phyloP scores from a whole-genome alignment of 2,888 invertebrate genomes.

The Coleophora deauratella region DNA sequence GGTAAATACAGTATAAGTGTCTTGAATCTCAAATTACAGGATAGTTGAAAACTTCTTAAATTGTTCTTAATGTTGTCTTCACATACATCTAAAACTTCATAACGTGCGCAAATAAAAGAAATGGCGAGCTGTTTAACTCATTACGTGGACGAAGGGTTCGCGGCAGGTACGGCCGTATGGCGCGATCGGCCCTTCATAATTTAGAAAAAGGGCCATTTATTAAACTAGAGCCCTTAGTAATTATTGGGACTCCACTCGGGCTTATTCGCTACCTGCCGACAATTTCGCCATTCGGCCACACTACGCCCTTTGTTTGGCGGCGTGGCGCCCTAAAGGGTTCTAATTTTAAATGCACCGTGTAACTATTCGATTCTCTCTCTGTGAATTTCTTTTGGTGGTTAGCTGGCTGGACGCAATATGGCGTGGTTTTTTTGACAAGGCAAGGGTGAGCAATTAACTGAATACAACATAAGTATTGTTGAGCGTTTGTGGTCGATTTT shows the following conservation, averaged over 20 bases:
- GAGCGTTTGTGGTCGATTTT: conserved; percentile 53
- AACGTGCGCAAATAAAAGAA: conserved; percentile 38
- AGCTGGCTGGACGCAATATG: conserved; percentile 70
- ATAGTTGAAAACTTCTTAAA: too few species aligned
- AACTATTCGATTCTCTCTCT: conserved; percentile 67
- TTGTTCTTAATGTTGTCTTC: too few species aligned
- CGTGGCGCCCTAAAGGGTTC: conserved; percentile 74
- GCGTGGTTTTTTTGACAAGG: conserved; percentile 50
- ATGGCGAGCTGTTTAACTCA: conserved; percentile 48
- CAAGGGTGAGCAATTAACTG: conserved; percentile 67
- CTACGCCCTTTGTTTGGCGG: conserved; percentile 70
- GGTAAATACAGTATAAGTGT: too few species aligned
- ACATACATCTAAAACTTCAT: background rate
- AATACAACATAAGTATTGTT: conserved; percentile 51
- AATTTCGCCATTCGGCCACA: conserved; percentile 69
- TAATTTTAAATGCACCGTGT: conserved; percentile 72
- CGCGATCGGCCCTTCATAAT: conserved; percentile 66
- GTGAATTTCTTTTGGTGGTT: conserved; percentile 71
- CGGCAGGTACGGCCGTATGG: conserved; percentile 71
- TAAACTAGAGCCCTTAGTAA: conserved; percentile 68
- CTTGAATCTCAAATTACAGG: too few species aligned
- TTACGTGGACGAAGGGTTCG: conserved; percentile 55
- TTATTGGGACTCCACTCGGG: conserved; percentile 62
- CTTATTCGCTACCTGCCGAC: conserved; percentile 73
- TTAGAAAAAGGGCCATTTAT: conserved; percentile 72